Conservation (phyloP, 2,797 vertebrate genomes). For the Morelia viridis region DNA sequence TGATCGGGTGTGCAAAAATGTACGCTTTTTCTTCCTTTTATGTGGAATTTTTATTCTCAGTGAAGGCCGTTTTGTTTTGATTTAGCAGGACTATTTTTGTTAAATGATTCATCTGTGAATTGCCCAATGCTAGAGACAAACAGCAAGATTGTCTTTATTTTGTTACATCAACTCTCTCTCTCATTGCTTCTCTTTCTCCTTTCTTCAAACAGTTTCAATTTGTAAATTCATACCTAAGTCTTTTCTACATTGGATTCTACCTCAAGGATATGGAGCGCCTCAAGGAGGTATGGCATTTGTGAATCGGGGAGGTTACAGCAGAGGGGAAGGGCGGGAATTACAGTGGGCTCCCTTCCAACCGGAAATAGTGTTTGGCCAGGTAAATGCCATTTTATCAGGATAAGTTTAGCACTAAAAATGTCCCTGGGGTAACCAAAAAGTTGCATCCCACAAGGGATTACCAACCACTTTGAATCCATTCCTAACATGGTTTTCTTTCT, state of each 20-base stretch:
- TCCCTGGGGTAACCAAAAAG: background rate
- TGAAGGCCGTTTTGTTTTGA: background rate
- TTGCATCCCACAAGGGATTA: too few species aligned
- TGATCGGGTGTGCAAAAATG: background rate
- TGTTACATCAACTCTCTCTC: fast-evolving
- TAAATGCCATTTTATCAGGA: background rate
- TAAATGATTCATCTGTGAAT: background rate
- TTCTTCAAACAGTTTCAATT: slow-evolving; percentile 88
- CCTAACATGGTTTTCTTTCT: background rate
- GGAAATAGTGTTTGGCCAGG: background rate
- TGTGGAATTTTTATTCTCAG: background rate
- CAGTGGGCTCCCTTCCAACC: background rate
- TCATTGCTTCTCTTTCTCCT: background rate
- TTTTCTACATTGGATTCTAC: slow-evolving; percentile 99
- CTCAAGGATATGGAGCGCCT: slow-evolving; percentile 99
- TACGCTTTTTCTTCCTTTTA: background rate
- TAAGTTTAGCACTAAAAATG: background rate
- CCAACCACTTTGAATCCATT: background rate
- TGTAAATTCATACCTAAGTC: slow-evolving; percentile 99
- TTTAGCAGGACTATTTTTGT: background rate
- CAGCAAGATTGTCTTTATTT: background rate
- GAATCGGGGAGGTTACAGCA: background rate
- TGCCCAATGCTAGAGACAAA: background rate
- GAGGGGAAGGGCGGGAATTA: background rate
- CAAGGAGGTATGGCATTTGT: slow-evolving; percentile 85